A percentile compares a stretch with the other conserved stretches of the same genome.
These are phyloP conservation scores for Augochlora pura DNA, from an alignment of 1,140 invertebrate species.

Conservation along the genomic window DNA sequence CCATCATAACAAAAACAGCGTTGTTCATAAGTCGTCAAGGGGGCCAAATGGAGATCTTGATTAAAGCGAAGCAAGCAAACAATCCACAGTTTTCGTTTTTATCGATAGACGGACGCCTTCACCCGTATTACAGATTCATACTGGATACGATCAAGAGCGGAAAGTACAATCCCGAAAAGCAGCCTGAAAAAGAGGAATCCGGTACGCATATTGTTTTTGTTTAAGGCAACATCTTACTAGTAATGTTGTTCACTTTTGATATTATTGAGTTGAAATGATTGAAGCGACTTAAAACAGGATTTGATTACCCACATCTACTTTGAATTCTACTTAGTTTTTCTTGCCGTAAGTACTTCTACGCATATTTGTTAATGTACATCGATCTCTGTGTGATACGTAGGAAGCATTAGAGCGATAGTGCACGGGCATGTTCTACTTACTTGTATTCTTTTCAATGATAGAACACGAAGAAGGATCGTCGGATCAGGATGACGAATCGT, in stretches of 20 bases:
- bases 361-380: conserved; percentile 57
- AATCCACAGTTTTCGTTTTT: conserved; percentile 97
- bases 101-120: conserved; percentile 90
- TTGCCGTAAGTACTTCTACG: conserved; percentile 77
- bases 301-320: conserved; percentile 75
- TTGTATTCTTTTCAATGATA: conserved; percentile 68
- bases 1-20: conserved; percentile 98
- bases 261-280: conserved; percentile 69
- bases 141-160: conserved; percentile 90
- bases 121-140: conserved; percentile 95
- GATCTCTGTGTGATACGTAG: conserved; percentile 42
- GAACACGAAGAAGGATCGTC: conserved; percentile 82
- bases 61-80: conserved; percentile 97
- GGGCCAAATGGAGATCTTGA: conserved; percentile 98
- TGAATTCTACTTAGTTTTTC: conserved; percentile 75
- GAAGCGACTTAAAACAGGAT: conserved; percentile 70
- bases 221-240: conserved; percentile 53
- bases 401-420: conserved; percentile 31
- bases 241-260: conserved; percentile 62
- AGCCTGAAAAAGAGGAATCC: conserved; percentile 80
- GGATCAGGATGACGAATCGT: conserved; percentile 84
- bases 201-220: conserved; percentile 77
- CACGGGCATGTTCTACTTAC: conserved; percentile 30
- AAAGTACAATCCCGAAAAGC: conserved; percentile 85
- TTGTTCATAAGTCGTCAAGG: conserved; percentile 96